Base-by-base conservation (phyloP, 2,797 vertebrate genomes). In the Parambassis ranga region DNA sequence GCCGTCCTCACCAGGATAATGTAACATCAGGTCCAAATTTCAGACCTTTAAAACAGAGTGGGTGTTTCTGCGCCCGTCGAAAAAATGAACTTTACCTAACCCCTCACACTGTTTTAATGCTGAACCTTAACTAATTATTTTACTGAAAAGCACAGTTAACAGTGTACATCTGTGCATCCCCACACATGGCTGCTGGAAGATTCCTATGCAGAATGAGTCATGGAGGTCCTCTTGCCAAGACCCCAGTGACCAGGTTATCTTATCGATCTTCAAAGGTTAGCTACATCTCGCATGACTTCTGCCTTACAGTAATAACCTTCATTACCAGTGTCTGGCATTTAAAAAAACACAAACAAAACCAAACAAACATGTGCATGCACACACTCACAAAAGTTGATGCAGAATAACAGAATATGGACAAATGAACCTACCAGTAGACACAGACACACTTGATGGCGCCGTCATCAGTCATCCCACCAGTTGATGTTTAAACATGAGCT, bases 401-500 rank as follows among this genome's bases (percentile, higher is more conserved):
- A 8, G 18, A 57, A 22, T 32, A 15, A 27, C 18, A 6, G 22
- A 27, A 47, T 28, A 31, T 8, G 5, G 27, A 53, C 33, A 30
- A 30, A 51, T 11, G 6, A 44, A 42, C 55, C 41, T 43, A 7
- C 15, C 31, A 27, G 33, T 5, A 3, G 31, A 24, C 28, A 38
- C 13, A 7, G 23, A 31, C 16, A 14, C 49, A 27, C 50, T 27
- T 4, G 47, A 68, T 41, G 28, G 31, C 6, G 4, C 22, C n/a
- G 14, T 51, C 65, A 35, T 33, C 41, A 2, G 26, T 37, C 73
- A 20, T 57, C 51, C 26, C 62, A 41, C 49, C 62, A 51, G 62
- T 46, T 59, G 58, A 80, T 79, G 66, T 62, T 83, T 81, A 82
- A 83, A 66, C 71, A 85, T 77, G 80, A 88, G 76, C 49, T 0